Conservation (phyloP, 2,888 invertebrate species). For the Apotomis betuletana region DNA sequence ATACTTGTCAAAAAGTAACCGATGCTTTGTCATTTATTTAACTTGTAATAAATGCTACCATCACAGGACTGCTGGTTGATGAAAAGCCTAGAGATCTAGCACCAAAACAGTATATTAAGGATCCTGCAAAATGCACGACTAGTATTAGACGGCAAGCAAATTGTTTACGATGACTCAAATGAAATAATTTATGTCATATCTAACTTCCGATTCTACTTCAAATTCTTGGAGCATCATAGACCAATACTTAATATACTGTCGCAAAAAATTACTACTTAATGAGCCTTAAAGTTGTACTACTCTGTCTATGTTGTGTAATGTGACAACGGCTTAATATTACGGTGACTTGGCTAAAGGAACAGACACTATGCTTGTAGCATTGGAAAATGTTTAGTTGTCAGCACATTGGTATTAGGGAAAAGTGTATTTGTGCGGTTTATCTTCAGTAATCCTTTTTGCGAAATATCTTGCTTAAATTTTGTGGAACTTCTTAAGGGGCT, state of each 20-base stretch:
- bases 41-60: too few species aligned
- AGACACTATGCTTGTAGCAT: conserved; percentile 27
- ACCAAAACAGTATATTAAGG: too few species aligned
- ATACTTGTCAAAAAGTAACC: too few species aligned
- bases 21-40: too few species aligned
- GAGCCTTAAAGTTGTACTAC: conserved; percentile 5
- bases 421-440: conserved; percentile 9
- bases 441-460: conserved; percentile 10
- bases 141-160: not conserved
- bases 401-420: conserved; percentile 7
- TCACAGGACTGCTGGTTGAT: too few species aligned
- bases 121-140: too few species aligned
- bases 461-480: not conserved
- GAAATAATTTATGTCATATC: too few species aligned
- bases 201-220: not conserved
- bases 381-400: conserved; percentile 29
- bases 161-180: not conserved
- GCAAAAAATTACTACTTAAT: not conserved
- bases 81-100: too few species aligned
- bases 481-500: too few species aligned
- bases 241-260: too few species aligned
- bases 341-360: conserved; percentile 26
- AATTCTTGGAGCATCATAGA: too few species aligned
- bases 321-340: conserved; percentile 27
- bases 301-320: not conserved